Percentiles rank a stretch among this genome's conserved stretches.
phyloP scores from a whole-genome alignment of 2,113 vertebrate species.

The Oostethus manadensis region DNA sequence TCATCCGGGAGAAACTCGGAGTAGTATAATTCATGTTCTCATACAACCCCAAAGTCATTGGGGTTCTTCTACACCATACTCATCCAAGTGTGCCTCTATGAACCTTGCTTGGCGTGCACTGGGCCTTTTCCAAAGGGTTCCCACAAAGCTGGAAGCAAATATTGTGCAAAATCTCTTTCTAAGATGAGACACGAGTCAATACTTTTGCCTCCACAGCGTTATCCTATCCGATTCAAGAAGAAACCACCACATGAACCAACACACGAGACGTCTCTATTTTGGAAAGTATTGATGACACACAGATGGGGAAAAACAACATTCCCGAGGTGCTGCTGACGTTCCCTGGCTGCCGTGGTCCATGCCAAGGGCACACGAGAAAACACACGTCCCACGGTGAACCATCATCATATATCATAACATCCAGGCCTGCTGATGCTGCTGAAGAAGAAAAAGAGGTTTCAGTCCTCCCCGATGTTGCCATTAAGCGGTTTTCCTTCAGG shows the following conservation, averaged over 20 bases:
- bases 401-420: conserved; percentile 27
- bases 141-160: neutral
- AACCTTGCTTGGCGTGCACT: neutral
- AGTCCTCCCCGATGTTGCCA: conserved; percentile 12
- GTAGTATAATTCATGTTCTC: no score
- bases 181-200: neutral
- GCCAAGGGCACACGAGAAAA: conserved; percentile 26
- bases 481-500: conserved; percentile 41
- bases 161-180: neutral
- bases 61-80: neutral
- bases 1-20: no score
- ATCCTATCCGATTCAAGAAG: neutral
- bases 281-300: neutral
- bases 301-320: conserved; percentile 16
- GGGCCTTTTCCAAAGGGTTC: neutral
- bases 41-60: neutral
- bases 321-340: conserved; percentile 12
- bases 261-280: neutral
- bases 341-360: conserved; percentile 12
- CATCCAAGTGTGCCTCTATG: neutral
- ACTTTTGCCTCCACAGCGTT: neutral
- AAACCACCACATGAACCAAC: neutral
- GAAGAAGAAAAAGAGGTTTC: conserved; percentile 44
- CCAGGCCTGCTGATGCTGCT: conserved; percentile 45
- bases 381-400: conserved; percentile 20